Base-by-base conservation (phyloP, 53 echinoderm and acorn worm genomes). In the Patiria pectinifera region DNA sequence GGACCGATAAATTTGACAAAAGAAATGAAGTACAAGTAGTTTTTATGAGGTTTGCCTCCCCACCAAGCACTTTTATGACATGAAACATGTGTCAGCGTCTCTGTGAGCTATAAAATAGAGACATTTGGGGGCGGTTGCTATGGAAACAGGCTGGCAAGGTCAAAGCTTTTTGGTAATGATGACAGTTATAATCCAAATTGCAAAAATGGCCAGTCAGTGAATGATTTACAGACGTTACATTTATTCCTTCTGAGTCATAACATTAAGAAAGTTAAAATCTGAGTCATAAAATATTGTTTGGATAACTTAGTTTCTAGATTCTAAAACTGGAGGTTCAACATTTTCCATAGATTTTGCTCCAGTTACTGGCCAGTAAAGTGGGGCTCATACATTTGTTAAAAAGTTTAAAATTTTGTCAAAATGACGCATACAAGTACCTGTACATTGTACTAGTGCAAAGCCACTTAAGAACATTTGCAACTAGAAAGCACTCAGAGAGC, bases 1-100 rank as follows among this genome's bases (percentile, higher is more conserved):
- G 88, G 88, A 61, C 78, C 60, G 11, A 77, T 88, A 88, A 88
- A 88, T 88, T 19, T 88, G 44, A 59, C 59, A 60, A 78, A 88
- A 88, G 60, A 43, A 62, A 23, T 61, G 16, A 44, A 48, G 3
- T 14, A 26, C 88, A 78, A 13, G 75, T 25, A 76, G 53, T 76
- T 76, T 59, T 77, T 78, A 78, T 60, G 78, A 21, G 15, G 13
- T 61, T 78, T 18, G 21, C 49, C 82, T 48, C 59, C 66, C 21
- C 48, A 35, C 44, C 59, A 77, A 78, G 11, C 25, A 59, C 59
- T 61, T 88, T 78, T 61, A 62, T 78, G 88, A 88, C 78, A 77
- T 12, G 74, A 72, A 86, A 86, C 72, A 86, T 22, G 74, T 74
- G 24, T 23, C 66, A 53, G 74, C 44, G 74, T 74, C 23, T 23